phyloP scores from a whole-genome alignment of 2,113 vertebrate species.

The Lathamus discolor region DNA sequence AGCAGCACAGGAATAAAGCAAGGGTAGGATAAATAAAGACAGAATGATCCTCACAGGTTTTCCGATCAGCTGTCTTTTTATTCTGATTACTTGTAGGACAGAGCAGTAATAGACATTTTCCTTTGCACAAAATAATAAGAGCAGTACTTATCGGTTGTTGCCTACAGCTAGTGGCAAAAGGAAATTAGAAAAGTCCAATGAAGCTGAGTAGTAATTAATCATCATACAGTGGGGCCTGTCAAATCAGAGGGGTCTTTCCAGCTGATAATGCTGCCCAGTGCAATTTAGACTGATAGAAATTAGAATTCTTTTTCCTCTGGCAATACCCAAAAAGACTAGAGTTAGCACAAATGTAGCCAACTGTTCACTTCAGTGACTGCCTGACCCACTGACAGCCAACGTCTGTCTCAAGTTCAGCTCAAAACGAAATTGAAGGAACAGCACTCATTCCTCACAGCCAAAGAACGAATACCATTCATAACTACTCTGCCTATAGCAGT shows the following conservation, averaged over 20 bases:
- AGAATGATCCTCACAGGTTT: slow-evolving; percentile 62
- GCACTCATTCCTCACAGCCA: background rate
- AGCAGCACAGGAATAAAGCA: slow-evolving; percentile 43
- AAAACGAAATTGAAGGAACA: slow-evolving; percentile 16
- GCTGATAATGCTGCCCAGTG: slow-evolving; percentile 97
- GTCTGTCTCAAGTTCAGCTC: slow-evolving; percentile 9
- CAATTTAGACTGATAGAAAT: slow-evolving; percentile 98
- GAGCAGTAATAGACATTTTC: slow-evolving; percentile 85
- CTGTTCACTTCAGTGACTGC: slow-evolving; percentile 80
- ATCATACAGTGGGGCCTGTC: slow-evolving; percentile 95
- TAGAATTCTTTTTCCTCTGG: slow-evolving; percentile 92
- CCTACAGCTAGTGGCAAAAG: slow-evolving; percentile 91
- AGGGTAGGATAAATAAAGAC: slow-evolving; percentile 69
- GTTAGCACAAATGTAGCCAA: slow-evolving; percentile 81
- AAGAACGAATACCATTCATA: background rate
- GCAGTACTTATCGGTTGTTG: slow-evolving; percentile 91
- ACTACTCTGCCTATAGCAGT: background rate
- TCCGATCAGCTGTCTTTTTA: slow-evolving; percentile 75
- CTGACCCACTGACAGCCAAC: slow-evolving; percentile 74
- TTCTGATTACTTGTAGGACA: slow-evolving; percentile 79
- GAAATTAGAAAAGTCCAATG: slow-evolving; percentile 92
- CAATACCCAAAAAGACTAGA: slow-evolving; percentile 75
- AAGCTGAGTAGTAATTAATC: slow-evolving; percentile 98
- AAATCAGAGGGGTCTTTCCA: slow-evolving; percentile 92
- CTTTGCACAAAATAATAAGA: slow-evolving; percentile 95